Evolutionary conservation across 1,140 invertebrate species (phyloP), one percentile per base, ranked within the genome.

Genomic region (Stegodyphus dumicola): DNA sequence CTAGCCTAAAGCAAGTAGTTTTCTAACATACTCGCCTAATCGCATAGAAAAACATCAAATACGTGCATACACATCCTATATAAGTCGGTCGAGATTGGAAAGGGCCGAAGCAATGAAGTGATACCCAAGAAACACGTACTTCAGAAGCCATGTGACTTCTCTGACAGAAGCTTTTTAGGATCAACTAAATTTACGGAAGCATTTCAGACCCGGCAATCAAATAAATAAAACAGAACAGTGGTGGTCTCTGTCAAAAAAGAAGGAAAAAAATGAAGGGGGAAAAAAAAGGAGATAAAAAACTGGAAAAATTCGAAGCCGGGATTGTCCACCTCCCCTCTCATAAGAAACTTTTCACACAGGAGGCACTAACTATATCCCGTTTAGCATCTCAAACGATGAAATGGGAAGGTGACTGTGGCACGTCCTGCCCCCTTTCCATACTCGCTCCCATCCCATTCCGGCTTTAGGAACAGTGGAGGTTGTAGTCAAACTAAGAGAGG

Each of bases 321-420:
- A 81, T 81, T 65, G 53, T 79, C 78, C 78, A 71, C 56, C 64
- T 33, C 9, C 51, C 77, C 71, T 65, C 70, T 67, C 56, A 75
- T 74, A 83, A 83, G 80, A 83, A 83, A 83, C 80, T 83, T 81
- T 75, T 83, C 71, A 60, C 80, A 73, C 69, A 66, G 80, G 81
- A 49, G 71, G 70, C 60, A 77, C 73, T 85, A 85, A 85, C 81
- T 85, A 85, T 77, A 85, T 85, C 73, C 84, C 84, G 84, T 86
- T 86, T 86, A 86, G 84, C 76, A 78, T 86, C 84, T 78, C 84
- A 77, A 86, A 86, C 84, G 75, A 78, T 78, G 84, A 75, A 84
- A 84, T 75, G 17, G 71, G 80, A 64, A 85, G 83, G 83, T 85
- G 83, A 85, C 83, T 77, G 83, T 85, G 75, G 74, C 83, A 77